Conservation (phyloP, 2,113 vertebrate genomes). For the Apteryx mantelli region DNA sequence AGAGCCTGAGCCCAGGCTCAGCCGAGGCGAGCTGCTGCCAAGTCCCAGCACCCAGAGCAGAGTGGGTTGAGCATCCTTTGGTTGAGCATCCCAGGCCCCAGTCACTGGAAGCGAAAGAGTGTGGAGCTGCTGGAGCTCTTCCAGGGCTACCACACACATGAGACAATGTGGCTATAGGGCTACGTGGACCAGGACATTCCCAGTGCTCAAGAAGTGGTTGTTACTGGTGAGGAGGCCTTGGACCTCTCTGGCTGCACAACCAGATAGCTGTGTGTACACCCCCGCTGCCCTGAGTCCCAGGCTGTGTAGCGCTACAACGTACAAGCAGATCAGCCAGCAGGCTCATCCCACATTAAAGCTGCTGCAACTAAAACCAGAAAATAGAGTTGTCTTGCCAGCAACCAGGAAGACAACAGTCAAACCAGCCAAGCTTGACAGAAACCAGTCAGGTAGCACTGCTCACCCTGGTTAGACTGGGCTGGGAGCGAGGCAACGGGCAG, state of each 20-base stretch:
- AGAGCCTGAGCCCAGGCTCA: not conserved
- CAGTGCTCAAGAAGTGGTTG: not conserved
- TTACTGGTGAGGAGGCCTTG: not conserved
- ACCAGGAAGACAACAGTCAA: not conserved
- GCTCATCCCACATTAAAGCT: constrained; percentile 40
- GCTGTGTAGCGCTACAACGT: not conserved
- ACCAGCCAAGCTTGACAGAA: constrained; percentile 45
- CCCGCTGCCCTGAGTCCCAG: not conserved
- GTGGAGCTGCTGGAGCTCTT: not conserved
- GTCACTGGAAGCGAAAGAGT: not conserved
- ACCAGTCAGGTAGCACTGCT: constrained; percentile 34
- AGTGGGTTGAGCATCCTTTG: not conserved
- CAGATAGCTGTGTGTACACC: not conserved
- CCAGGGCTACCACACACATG: not conserved
- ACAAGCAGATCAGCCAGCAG: not conserved
- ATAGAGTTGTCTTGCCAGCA: not conserved
- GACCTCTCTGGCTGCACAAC: not conserved
- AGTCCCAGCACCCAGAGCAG: fast-evolving
- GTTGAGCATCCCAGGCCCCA: not conserved
- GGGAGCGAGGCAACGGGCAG: not conserved
- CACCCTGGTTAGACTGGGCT: not conserved
- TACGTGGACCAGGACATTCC: not conserved
- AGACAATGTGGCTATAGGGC: fast-evolving
- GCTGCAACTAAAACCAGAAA: constrained; percentile 52
- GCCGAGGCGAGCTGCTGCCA: not conserved